Evolutionary conservation across 2,113 vertebrate species (phyloP).

Genomic region (Mormyrus iriodes): DNA sequence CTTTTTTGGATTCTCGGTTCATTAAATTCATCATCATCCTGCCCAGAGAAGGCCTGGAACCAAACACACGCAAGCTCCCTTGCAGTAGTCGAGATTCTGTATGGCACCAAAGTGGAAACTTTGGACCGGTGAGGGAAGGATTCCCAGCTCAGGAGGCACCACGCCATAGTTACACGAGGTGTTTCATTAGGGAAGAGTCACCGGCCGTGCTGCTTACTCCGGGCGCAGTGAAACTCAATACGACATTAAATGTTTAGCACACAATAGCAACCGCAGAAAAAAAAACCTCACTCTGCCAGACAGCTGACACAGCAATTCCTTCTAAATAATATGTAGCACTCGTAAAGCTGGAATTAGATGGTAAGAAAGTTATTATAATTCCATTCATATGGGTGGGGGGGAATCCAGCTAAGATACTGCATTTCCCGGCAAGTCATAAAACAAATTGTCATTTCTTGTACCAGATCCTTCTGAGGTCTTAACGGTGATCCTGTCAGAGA

Average conservation of each 20-base stretch:
- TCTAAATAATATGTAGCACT: background rate
- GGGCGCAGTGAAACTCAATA: background rate
- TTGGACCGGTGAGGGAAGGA: background rate
- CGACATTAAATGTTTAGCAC: background rate
- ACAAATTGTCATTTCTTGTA: background rate
- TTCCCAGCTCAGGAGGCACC: background rate
- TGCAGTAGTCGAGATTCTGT: background rate
- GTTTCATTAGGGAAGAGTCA: background rate
- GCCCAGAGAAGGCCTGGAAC: background rate
- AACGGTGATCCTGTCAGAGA: background rate
- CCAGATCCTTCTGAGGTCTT: background rate
- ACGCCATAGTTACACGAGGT: too few relatives aligned
- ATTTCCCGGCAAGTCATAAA: background rate
- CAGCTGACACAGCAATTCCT: background rate
- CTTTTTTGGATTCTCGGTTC: background rate
- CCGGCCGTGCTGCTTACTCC: background rate
- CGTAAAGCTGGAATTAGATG: background rate
- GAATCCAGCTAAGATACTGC: background rate
- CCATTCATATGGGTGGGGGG: background rate
- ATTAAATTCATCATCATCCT: background rate
- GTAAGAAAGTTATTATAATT: conserved; percentile 2
- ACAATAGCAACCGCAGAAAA: background rate
- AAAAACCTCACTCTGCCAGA: background rate
- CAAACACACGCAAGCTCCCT: background rate
- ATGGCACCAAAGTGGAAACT: background rate